Base-by-base conservation (phyloP, 2,888 invertebrate species). In the Ceraclea dissimilis region DNA sequence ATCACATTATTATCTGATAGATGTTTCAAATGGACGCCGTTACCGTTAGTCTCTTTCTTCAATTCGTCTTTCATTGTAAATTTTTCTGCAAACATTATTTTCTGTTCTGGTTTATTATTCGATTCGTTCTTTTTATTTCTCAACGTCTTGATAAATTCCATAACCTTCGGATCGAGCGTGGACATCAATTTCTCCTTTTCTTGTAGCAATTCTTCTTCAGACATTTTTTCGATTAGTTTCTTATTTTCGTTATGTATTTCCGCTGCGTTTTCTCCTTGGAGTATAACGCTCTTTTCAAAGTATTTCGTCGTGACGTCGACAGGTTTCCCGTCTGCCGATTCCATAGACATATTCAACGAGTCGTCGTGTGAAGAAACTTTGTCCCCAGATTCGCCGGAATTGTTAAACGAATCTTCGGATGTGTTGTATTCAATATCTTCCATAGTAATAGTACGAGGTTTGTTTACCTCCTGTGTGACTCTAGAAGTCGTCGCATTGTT, bases 231-330 rank as follows among this genome's bases (percentile, higher is more conserved):
- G 11, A 95, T 67, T 56, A 81, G 71, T 63, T 79, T 72, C 0
- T 86, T 48, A 71, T 93, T 95, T 70, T 90, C 86, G 61, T 74
- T 70, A 65, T 94, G 91, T 57, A 93, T 87, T 64, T 79, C 73
- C 44, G 67, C 66, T 1, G 79, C 78, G 52, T 81, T 78, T 49
- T 71, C 63, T 1, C 74, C 72, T 22, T 78, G 72, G 34, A 81
- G 60, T 11, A 81, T 72, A 57, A 68, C 78, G 65, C 80, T 81
- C 64, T 73, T 69, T n/a, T 63, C 49, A 46, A 69, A 69, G 4
- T 6, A 21, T 22, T 22, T 49, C 8, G 11, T 10, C 2, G 17
- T 47, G 5, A 16, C 4, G 13, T 39, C 16, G 5, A n/a, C 13
- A n/a, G 39, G 39, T 39, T 39, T 13, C 8, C 16, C 39, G 2